A percentile compares a stretch with the other conserved stretches of the same genome.
These are phyloP conservation scores for Pseudomyrmex sp. DNA, from an alignment of 1,140 invertebrate genomes.

Conservation along the genomic window DNA sequence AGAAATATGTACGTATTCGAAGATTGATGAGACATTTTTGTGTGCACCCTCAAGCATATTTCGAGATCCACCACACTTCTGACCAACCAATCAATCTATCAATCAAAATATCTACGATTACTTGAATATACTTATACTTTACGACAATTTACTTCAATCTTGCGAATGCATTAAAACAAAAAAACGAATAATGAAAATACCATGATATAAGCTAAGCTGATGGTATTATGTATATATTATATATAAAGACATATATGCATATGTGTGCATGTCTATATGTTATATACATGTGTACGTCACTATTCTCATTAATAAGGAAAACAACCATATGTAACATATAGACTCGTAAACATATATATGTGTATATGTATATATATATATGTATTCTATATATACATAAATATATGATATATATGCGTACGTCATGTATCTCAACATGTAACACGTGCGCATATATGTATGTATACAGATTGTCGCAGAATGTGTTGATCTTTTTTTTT, in stretches of 20 bases:
- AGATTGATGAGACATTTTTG: slow-evolving; percentile 65
- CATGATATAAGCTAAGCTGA: slow-evolving; percentile 83
- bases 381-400: slow-evolving; percentile 14
- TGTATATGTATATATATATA: slow-evolving; percentile 23
- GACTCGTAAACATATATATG: slow-evolving; percentile 1
- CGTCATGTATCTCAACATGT: not conserved
- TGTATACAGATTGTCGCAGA: slow-evolving; percentile 36
- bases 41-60: slow-evolving; percentile 80
- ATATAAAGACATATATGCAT: slow-evolving; percentile 41
- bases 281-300: slow-evolving; percentile 54
- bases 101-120: slow-evolving; percentile 81
- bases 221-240: slow-evolving; percentile 70
- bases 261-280: slow-evolving; percentile 66
- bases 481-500: not conserved
- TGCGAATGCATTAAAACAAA: slow-evolving; percentile 83
- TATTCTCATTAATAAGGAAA: too few species aligned
- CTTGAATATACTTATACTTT: slow-evolving; percentile 84
- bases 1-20: slow-evolving; percentile 26
- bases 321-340: too few species aligned
- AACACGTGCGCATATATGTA: slow-evolving; percentile 28
- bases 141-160: slow-evolving; percentile 85
- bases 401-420: not conserved
- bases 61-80: slow-evolving; percentile 83
- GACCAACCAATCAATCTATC: slow-evolving; percentile 76
- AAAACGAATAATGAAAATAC: slow-evolving; percentile 82